These are phyloP conservation scores for Zaprionus bogoriensis DNA, from an alignment of 2,888 invertebrate genomes.

Conservation along the genomic window DNA sequence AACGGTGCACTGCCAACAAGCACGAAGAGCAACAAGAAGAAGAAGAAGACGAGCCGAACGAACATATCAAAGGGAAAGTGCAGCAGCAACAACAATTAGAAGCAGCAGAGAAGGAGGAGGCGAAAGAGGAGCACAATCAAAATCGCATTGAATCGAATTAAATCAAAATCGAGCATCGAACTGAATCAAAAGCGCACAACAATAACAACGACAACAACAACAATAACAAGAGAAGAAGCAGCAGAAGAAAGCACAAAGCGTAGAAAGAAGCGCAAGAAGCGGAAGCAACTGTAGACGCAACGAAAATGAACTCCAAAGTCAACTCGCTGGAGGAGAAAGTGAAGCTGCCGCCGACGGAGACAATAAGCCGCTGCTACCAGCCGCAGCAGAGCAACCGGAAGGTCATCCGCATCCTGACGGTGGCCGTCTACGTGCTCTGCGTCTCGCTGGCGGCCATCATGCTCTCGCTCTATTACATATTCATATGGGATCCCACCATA, in stretches of 20 bases:
- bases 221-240: not conserved
- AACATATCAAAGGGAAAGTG: constrained; percentile 44
- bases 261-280: not conserved
- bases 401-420: constrained; percentile 94
- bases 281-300: too few relatives aligned
- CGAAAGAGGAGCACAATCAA: constrained; percentile 16
- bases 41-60: not conserved
- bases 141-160: constrained; percentile 11
- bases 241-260: not conserved
- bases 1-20: constrained; percentile 55
- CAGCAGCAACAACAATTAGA: constrained; percentile 14
- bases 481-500: constrained; percentile 93
- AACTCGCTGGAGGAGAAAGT: constrained; percentile 83
- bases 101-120: not conserved
- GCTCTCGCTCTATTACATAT: constrained; percentile 95
- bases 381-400: constrained; percentile 87
- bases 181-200: constrained; percentile 12
- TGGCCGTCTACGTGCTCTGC: constrained; percentile 95
- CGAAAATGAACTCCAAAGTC: constrained; percentile 81
- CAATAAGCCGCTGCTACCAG: constrained; percentile 84
- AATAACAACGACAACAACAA: not conserved
- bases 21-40: constrained; percentile 32
- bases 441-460: constrained; percentile 97
- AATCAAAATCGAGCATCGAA: constrained; percentile 22
- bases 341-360: constrained; percentile 83